Percentiles rank a stretch among this genome's conserved stretches.
Conservation (phyloP, 2,888 invertebrate species). For the Ichneumon xanthorius region DNA sequence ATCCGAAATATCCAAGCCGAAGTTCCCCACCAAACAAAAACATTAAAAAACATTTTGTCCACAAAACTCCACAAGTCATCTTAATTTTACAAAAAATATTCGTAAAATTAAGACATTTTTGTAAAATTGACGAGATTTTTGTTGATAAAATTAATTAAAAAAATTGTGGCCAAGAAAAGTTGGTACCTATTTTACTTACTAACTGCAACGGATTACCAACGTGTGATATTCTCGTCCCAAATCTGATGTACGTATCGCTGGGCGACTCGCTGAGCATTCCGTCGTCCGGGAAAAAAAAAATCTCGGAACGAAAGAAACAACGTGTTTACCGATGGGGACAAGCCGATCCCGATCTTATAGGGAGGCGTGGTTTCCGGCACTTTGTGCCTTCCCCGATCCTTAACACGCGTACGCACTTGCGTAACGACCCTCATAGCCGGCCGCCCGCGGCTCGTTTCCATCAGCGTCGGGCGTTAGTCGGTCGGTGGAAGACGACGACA, state of each 20-base stretch:
- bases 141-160: no score
- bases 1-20: no score
- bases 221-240: no score
- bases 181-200: no score
- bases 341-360: constrained; percentile 66
- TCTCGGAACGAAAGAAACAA: constrained; percentile 46
- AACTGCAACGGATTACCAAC: no score
- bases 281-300: not conserved
- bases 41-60: no score
- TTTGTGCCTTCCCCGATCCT: constrained; percentile 73
- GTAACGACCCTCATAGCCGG: constrained; percentile 68
- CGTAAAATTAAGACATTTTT: no score
- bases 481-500: constrained; percentile 47
- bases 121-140: no score
- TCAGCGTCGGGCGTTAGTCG: constrained; percentile 21
- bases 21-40: no score
- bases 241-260: not conserved
- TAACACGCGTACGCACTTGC: constrained; percentile 71
- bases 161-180: no score
- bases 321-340: constrained; percentile 53
- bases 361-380: constrained; percentile 74
- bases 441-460: constrained; percentile 42
- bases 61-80: no score
- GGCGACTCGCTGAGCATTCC: constrained; percentile 5
- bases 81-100: no score